Conservation (phyloP, 2,888 invertebrate genomes). For the Heteropelma amictum region DNA sequence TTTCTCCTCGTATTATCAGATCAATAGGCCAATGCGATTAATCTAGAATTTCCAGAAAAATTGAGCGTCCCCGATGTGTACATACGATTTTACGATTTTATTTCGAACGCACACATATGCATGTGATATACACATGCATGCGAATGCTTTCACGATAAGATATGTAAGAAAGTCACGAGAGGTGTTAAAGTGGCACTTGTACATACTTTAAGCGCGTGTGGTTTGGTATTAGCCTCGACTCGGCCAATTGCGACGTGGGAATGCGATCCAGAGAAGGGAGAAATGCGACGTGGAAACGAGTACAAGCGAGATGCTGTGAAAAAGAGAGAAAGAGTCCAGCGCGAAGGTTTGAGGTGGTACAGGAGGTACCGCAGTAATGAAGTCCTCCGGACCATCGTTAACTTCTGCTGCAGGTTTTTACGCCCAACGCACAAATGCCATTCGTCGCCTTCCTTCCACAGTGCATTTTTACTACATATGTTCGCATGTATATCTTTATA, state of each 20-base stretch:
- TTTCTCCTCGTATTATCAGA: no score
- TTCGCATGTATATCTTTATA: slow-evolving; percentile 11
- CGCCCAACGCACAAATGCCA: slow-evolving; percentile 63
- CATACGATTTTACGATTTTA: not conserved
- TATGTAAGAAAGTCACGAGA: slow-evolving; percentile 19
- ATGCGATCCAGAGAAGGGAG: slow-evolving; percentile 25
- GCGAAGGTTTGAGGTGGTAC: slow-evolving; percentile 16
- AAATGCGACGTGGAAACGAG: slow-evolving; percentile 26
- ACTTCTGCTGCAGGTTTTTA: slow-evolving; percentile 66
- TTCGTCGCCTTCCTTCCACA: slow-evolving; percentile 60
- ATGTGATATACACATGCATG: not conserved
- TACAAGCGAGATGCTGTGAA: slow-evolving; percentile 3
- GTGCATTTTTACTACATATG: slow-evolving; percentile 34
- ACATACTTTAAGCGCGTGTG: slow-evolving; percentile 3
- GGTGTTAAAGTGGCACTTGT: slow-evolving; percentile 19
- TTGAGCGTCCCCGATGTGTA: not conserved
- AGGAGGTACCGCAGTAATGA: slow-evolving; percentile 49
- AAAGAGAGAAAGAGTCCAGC: slow-evolving; percentile 1
- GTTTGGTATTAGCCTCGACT: slow-evolving; percentile 19
- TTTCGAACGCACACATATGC: not conserved
- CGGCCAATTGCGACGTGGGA: slow-evolving; percentile 50
- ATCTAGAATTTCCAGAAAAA: not conserved
- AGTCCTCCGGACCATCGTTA: slow-evolving; percentile 70
- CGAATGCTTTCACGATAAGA: not conserved
- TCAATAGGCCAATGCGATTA: no score